Base-by-base conservation (phyloP, 2,888 invertebrate species). In the Apamea crenata region DNA sequence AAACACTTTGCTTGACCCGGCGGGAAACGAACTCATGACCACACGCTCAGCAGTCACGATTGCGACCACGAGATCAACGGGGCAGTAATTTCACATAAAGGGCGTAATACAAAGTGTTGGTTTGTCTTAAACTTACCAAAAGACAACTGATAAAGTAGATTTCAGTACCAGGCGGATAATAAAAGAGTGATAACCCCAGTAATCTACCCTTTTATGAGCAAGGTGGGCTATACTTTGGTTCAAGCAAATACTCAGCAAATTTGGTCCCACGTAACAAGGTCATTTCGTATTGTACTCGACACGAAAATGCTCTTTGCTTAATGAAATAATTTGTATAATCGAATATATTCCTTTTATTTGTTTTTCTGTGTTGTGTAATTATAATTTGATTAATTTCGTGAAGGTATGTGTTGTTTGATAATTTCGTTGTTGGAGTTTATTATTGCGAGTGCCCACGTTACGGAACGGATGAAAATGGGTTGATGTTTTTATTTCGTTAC, bases 271-370 rank as follows among this genome's bases (percentile, higher is more conserved):
- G 65, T 82, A 83, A 87, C 88, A 85, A 84, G 84, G 83, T 83
- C 84, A 81, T 73, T 56, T 71, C 72, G 75, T 73, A 85, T 88
- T 89, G 77, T 85, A 80, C 84, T 82, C 81, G 88, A 93, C 92
- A 93, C 82, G 88, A 87, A 84, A 93, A 93, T 78, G 91, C 92
- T 93, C 84, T 93, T 91, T 87, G 84, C 83, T 81, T 88, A 78
- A 93, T 92, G 91, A 92, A 90, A 90, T 90, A 91, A 91, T 89
- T 90, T 83, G 87, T 82, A 87, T 84, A 87, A 87, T 84, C 80
- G 85, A 87, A 83, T 77, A 80, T 84, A 77, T 85, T 76, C 70
- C 61, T 69, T 81, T 79, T 82, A 78, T 84, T 80, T 89, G 86
- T 87, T 83, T 74, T 78, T 75, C 63, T 63, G 77, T 53, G 78